Percentiles rank a stretch among this genome's conserved stretches.
Conservation (phyloP, 30 jellyfish, hydroid and myxozoan species). For the Calvadosia cruxmelitensis region DNA sequence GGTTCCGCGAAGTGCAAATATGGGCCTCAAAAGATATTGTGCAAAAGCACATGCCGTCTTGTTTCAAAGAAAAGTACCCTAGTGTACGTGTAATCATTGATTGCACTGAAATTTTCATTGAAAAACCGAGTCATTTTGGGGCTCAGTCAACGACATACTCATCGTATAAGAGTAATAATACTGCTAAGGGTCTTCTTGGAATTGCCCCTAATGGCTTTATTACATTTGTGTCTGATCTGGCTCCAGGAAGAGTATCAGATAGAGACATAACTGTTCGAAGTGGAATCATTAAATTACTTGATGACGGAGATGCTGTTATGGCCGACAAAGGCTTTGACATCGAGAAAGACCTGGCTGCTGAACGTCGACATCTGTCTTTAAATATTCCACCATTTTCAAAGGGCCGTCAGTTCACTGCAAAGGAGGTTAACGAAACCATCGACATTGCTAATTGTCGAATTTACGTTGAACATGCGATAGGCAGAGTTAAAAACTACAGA, state of each 20-base stretch:
- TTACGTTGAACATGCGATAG: slow-evolving; percentile 32
- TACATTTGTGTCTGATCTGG: slow-evolving; percentile 25
- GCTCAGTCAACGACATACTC: slow-evolving; percentile 33
- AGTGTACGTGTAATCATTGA: slow-evolving; percentile 20
- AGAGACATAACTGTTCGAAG: slow-evolving; percentile 13
- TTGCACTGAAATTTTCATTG: slow-evolving; percentile 33
- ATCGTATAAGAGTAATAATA: slow-evolving; percentile 31
- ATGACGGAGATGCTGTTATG: slow-evolving; percentile 31
- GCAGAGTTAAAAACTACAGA: slow-evolving; percentile 12
- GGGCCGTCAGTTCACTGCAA: slow-evolving; percentile 33
- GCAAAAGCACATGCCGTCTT: slow-evolving; percentile 8
- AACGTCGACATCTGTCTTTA: slow-evolving; percentile 14
- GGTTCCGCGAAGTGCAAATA: too few species aligned
- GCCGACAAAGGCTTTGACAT: slow-evolving; percentile 45
- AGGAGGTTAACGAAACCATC: slow-evolving; percentile 41
- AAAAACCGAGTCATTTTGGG: slow-evolving; percentile 23
- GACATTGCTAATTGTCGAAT: slow-evolving; percentile 15
- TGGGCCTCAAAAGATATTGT: too few species aligned
- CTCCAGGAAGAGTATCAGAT: slow-evolving; percentile 35
- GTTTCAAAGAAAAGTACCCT: slow-evolving; percentile 10
- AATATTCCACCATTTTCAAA: slow-evolving; percentile 38
- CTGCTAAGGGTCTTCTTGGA: slow-evolving; percentile 32
- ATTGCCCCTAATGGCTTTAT: slow-evolving; percentile 26
- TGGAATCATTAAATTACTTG: slow-evolving; percentile 17
- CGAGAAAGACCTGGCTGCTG: slow-evolving; percentile 14